Percentiles rank a stretch among this genome's conserved stretches.
phyloP scores from a whole-genome alignment of 2,888 invertebrate species.

The Agrotis exclamationis region DNA sequence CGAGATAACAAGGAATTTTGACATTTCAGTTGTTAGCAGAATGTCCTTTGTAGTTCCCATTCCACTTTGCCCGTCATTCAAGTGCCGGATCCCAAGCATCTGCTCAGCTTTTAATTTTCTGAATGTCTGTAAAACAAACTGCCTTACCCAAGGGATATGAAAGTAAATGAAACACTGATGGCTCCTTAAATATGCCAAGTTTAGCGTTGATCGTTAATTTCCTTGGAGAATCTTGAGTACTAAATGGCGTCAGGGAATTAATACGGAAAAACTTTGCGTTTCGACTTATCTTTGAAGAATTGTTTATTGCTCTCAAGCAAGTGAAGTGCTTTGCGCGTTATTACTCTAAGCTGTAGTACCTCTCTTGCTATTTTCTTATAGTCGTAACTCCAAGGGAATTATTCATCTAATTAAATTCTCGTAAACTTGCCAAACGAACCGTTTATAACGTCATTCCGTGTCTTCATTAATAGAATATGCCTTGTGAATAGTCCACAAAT shows the following conservation, averaged over 20 bases:
- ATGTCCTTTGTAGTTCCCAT: slow-evolving; percentile 68
- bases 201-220: slow-evolving; percentile 78
- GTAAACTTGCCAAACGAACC: slow-evolving; percentile 35
- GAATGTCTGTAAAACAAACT: slow-evolving; percentile 74
- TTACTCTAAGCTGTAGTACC: slow-evolving; percentile 28
- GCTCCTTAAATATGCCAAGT: slow-evolving; percentile 75
- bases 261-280: slow-evolving; percentile 63
- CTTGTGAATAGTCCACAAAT: not conserved
- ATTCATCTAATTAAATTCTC: slow-evolving; percentile 44
- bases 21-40: slow-evolving; percentile 67
- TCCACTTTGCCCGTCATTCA: slow-evolving; percentile 61
- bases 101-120: slow-evolving; percentile 74
- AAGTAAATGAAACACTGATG: slow-evolving; percentile 78
- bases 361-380: slow-evolving; percentile 24
- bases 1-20: slow-evolving; percentile 72
- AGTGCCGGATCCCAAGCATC: slow-evolving; percentile 62
- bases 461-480: slow-evolving; percentile 40
- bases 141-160: slow-evolving; percentile 66
- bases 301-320: slow-evolving; percentile 48
- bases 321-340: slow-evolving; percentile 26
- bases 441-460: slow-evolving; percentile 30
- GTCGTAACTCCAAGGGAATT: slow-evolving; percentile 47
- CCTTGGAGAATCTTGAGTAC: slow-evolving; percentile 75
- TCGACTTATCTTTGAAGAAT: slow-evolving; percentile 42
- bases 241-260: slow-evolving; percentile 69